These are phyloP conservation scores for Siderastrea siderea DNA, from an alignment of 92 coral and sea anemone genomes.

Conservation along the genomic window DNA sequence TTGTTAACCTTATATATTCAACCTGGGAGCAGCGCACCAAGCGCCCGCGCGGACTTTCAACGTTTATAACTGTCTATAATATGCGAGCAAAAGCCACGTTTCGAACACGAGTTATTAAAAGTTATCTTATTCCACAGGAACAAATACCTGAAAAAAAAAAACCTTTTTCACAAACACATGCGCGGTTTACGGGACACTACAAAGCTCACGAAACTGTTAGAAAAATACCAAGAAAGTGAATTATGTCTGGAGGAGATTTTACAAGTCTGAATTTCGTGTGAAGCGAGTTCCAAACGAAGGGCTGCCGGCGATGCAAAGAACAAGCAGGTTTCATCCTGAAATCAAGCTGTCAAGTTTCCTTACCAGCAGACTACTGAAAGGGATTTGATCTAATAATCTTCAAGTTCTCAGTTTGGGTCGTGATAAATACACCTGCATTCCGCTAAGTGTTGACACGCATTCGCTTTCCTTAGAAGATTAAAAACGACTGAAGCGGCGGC, in stretches of 20 bases:
- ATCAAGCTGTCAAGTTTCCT: conserved; percentile 22
- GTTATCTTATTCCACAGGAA: not conserved
- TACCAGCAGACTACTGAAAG: conserved; percentile 12
- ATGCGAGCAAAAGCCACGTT: not conserved
- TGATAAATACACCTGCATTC: conserved; percentile 15
- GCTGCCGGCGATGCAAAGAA: not conserved
- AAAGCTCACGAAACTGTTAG: not conserved
- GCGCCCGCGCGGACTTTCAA: no score
- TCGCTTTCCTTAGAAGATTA: no score
- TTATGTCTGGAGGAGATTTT: conserved; percentile 12
- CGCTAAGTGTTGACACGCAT: conserved; percentile 4
- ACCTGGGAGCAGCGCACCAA: not conserved
- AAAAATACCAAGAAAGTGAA: conserved; percentile 20
- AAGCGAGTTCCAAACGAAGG: conserved; percentile 8
- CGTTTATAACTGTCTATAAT: no score
- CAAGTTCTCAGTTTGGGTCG: conserved; percentile 11
- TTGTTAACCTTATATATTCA: no score
- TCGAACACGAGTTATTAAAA: not conserved
- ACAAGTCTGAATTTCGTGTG: not conserved
- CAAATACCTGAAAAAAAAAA: not conserved
- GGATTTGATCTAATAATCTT: not conserved
- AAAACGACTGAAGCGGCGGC: no score
- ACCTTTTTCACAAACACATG: not conserved
- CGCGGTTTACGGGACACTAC: not conserved
- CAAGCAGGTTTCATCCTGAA: not conserved